Evolutionary conservation across 92 coral and sea anemone genomes (phyloP).

Genomic region (Umimayanthus chanpuru): DNA sequence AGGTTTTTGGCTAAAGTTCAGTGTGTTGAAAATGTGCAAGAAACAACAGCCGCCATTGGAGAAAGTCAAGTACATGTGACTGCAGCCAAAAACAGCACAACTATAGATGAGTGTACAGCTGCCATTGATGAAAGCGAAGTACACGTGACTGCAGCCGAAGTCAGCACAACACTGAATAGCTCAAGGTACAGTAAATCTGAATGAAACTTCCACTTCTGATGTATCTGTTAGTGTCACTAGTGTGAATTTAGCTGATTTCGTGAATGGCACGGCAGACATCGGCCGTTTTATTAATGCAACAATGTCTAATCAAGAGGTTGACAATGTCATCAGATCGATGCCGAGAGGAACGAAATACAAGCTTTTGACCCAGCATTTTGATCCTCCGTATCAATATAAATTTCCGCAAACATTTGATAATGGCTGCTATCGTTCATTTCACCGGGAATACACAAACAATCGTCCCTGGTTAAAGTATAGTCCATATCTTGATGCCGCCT

Average conservation of each 20-base stretch:
- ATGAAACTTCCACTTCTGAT: not conserved
- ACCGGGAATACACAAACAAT: slow-evolving; percentile 42
- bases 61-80: too few relatives aligned
- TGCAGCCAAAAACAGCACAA: too few relatives aligned
- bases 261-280: slow-evolving; percentile 40
- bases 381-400: slow-evolving; percentile 45
- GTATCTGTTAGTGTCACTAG: not conserved
- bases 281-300: slow-evolving; percentile 36
- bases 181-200: not conserved
- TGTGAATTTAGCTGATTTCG: not conserved
- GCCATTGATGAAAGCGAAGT: not conserved
- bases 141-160: not conserved
- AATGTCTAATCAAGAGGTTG: slow-evolving; percentile 46
- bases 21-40: slow-evolving; percentile 1
- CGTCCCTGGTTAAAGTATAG: slow-evolving; percentile 61
- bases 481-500: slow-evolving; percentile 59
- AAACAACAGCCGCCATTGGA: not conserved
- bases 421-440: slow-evolving; percentile 57
- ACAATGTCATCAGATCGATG: slow-evolving; percentile 30
- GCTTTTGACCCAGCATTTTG: slow-evolving; percentile 41
- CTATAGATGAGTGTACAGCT: too few relatives aligned
- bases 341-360: slow-evolving; percentile 47
- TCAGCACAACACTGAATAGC: not conserved
- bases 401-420: slow-evolving; percentile 53
- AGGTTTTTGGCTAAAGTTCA: not conserved